Evolutionary conservation across 2,888 invertebrate species (phyloP).

Genomic region (Cremastinae sp.): DNA sequence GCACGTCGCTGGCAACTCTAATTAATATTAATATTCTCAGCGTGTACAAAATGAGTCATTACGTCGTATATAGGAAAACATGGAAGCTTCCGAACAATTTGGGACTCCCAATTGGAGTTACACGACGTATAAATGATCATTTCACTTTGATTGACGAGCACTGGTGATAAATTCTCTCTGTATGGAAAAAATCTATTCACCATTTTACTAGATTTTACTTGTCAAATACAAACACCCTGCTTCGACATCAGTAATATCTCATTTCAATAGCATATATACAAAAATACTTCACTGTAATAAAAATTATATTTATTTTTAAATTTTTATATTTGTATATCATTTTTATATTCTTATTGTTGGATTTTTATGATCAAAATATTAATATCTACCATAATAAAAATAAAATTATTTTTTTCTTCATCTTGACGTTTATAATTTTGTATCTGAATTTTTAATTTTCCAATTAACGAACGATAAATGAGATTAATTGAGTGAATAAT

Average conservation of each 20-base stretch:
- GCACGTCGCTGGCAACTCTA: slow-evolving; percentile 39
- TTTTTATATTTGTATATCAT: too few species aligned
- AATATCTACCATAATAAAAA: too few species aligned
- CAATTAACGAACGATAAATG: not conserved
- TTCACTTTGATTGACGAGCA: slow-evolving; percentile 43
- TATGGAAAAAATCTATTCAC: too few species aligned
- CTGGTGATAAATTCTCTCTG: not conserved
- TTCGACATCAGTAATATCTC: too few species aligned
- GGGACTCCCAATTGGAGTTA: slow-evolving; percentile 18
- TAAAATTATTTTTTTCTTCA: too few species aligned
- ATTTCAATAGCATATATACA: too few species aligned
- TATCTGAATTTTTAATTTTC: too few species aligned
- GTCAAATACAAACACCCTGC: not conserved
- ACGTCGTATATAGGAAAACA: slow-evolving; percentile 26
- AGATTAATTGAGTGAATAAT: not conserved
- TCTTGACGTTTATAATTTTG: too few species aligned
- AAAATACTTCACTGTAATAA: too few species aligned
- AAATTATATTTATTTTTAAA: too few species aligned
- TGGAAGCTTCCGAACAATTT: slow-evolving; percentile 29
- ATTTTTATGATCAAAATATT: too few species aligned
- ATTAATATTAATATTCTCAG: slow-evolving; percentile 59
- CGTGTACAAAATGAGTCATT: slow-evolving; percentile 55
- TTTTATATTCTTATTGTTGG: too few species aligned
- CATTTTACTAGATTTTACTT: slow-evolving; percentile 13
- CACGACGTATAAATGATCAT: slow-evolving; percentile 44